Base-by-base conservation (phyloP, 2,113 vertebrate species). In the Coturnix japonica region DNA sequence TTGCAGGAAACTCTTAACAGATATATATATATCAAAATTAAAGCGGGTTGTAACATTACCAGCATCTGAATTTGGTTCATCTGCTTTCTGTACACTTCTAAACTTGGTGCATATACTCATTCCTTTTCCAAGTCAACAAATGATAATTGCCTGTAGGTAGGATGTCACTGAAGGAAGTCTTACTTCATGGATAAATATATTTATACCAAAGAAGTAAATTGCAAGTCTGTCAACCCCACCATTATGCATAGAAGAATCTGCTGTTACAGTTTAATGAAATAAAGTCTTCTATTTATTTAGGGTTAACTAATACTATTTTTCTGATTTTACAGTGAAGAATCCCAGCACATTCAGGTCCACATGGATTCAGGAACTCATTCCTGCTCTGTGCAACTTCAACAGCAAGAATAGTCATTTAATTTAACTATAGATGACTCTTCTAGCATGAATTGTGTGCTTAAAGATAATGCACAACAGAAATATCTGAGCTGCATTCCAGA, bases 351-450 rank as follows among this genome's bases (percentile, higher is more conserved):
- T 66, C 39, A 77, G 13, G 9, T 87, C 67, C 71, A 64, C 63
- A 54, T 83, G 22, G 7, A 63, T 14, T 28, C 51, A 81, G 51
- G 30, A 18, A 13, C 6, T 79, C 39, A 25, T n/a, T 85, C 51
- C 57, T 63, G 18, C 31, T 71, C 56, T 57, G n/a, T 28, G 9
- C 56, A 94, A 80, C 19, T 78, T 85, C 23, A 76, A 56, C 39
- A 85, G 69, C n/a, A 72, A 81, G 73, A 66, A 89, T 81, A 95
- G 89, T 94, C 89, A 93, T 95, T 91, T 93, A 96, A 95, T 97
- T 96, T 96, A 95, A 94, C 96, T 95, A 97, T 93, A 96, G 97
- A 96, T 92, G 64, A 83, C 93, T 97, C 97, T 97, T 97, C 96
- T 69, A 89, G 91, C 95, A 82, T 94, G 93, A 96, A 94, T 95